These are phyloP conservation scores for Spondyliosoma cantharus DNA, from an alignment of 2,797 vertebrate species.

Conservation along the genomic window DNA sequence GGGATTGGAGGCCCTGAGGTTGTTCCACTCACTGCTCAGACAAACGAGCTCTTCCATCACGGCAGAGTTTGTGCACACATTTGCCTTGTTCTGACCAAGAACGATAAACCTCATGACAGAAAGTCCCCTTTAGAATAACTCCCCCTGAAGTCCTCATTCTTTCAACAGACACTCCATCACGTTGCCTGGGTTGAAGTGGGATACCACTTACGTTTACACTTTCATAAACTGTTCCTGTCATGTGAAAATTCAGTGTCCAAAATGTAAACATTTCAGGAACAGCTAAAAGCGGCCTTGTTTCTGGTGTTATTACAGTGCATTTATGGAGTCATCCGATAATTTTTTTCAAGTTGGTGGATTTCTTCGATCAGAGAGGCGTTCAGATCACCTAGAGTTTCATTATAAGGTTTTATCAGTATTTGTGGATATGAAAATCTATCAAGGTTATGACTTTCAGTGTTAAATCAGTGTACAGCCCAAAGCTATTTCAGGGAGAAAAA, in stretches of 20 bases:
- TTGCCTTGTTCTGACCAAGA: conserved; percentile 73
- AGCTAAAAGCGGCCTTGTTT: conserved; percentile 65
- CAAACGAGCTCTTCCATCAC: conserved; percentile 75
- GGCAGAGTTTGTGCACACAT: conserved; percentile 78
- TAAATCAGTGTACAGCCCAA: conserved; percentile 51
- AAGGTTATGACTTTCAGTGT: conserved; percentile 64
- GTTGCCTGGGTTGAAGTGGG: conserved; percentile 66
- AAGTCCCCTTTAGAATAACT: background rate
- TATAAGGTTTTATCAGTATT: conserved; percentile 56
- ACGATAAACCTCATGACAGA: conserved; percentile 52
- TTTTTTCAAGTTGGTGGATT: conserved; percentile 40
- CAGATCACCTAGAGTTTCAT: conserved; percentile 31
- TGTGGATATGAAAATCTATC: conserved; percentile 43
- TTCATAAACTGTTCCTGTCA: conserved; percentile 57
- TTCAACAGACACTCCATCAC: conserved; percentile 42
- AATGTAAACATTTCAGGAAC: conserved; percentile 67
- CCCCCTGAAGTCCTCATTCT: conserved; percentile 26
- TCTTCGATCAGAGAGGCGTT: conserved; percentile 35
- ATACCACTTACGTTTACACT: conserved; percentile 66
- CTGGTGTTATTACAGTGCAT: conserved; percentile 41
- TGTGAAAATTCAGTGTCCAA: conserved; percentile 56
- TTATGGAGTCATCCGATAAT: conserved; percentile 32
- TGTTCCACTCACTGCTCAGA: conserved; percentile 71
- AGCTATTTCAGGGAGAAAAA: conserved; percentile 47
- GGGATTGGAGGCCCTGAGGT: conserved; percentile 56